Percentiles rank a stretch among this genome's conserved stretches.
These are phyloP conservation scores for Drosophila birchii DNA, from an alignment of 2,888 invertebrate species.

Conservation along the genomic window DNA sequence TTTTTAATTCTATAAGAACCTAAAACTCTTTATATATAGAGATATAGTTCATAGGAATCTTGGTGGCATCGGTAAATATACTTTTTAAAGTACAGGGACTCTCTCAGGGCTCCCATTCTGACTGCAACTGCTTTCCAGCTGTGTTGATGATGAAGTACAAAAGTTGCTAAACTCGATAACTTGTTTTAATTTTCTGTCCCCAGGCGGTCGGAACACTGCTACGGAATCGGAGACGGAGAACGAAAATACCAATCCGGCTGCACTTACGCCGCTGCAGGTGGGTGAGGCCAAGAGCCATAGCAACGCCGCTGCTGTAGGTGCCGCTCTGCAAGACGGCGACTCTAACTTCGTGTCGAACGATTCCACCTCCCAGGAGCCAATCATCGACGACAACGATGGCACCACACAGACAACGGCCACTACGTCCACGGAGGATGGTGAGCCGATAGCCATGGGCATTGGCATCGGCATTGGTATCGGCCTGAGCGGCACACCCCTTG, in stretches of 20 bases:
- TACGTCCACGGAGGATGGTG: conserved; percentile 82
- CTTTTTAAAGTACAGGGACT: not conserved
- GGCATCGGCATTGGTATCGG: conserved; percentile 24
- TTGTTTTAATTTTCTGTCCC: conserved; percentile 3
- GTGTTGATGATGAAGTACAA: not conserved
- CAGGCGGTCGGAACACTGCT: conserved; percentile 74
- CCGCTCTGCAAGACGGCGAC: conserved; percentile 77
- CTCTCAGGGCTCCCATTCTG: not conserved
- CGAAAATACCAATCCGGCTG: conserved; percentile 79
- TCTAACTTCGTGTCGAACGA: conserved; percentile 84
- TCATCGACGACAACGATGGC: conserved; percentile 81
- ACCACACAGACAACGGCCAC: conserved; percentile 86
- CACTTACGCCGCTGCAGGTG: conserved; percentile 52
- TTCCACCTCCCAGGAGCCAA: conserved; percentile 83
- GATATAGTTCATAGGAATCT: not conserved
- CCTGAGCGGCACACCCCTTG: conserved; percentile 69
- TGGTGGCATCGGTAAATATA: not conserved
- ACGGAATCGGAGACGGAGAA: conserved; percentile 80
- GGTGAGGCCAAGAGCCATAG: conserved; percentile 53
- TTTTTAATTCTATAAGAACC: not conserved
- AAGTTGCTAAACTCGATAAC: not conserved
- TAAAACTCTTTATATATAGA: not conserved
- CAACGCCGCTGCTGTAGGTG: conserved; percentile 45
- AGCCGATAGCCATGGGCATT: conserved; percentile 47
- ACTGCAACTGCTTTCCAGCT: not conserved